These are phyloP conservation scores for Cassiopea xamachana DNA, from an alignment of 30 jellyfish, hydroid and myxozoan species.

Conservation along the genomic window DNA sequence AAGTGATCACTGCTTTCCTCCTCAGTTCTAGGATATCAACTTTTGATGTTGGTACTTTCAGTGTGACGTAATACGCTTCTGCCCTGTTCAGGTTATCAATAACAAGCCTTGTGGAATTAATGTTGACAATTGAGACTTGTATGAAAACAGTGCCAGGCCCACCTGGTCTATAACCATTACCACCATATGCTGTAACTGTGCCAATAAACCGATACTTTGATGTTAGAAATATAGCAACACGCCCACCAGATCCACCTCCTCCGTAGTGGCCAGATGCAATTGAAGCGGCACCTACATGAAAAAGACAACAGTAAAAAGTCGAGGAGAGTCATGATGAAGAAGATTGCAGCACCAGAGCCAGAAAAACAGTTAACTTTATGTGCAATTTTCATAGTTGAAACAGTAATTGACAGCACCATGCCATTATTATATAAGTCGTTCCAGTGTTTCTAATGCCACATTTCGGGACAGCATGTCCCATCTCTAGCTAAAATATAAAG, in stretches of 20 bases:
- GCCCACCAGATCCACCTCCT: slow-evolving; percentile 79
- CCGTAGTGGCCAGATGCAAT: slow-evolving; percentile 13
- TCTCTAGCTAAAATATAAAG: too few relatives aligned
- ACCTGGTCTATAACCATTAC: slow-evolving; percentile 61
- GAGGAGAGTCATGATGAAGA: too few relatives aligned
- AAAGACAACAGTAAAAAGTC: too few relatives aligned
- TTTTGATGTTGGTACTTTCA: slow-evolving; percentile 17
- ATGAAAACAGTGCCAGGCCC: slow-evolving; percentile 72
- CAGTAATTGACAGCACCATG: too few relatives aligned
- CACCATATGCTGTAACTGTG: slow-evolving; percentile 43
- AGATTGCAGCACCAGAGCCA: too few relatives aligned
- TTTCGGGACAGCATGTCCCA: too few relatives aligned
- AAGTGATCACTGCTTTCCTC: slow-evolving; percentile 38
- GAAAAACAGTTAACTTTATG: too few relatives aligned
- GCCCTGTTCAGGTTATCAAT: slow-evolving; percentile 66
- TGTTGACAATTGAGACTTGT: slow-evolving; percentile 25
- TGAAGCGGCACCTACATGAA: slow-evolving; percentile 25
- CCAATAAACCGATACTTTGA: slow-evolving; percentile 47
- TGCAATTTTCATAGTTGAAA: too few relatives aligned
- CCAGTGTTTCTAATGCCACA: too few relatives aligned
- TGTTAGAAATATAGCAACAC: slow-evolving; percentile 43
- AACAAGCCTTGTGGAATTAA: slow-evolving; percentile 25
- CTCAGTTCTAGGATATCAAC: slow-evolving; percentile 62
- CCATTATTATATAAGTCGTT: too few relatives aligned
- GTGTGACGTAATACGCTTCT: slow-evolving; percentile 51